Evolutionary conservation across 2,888 invertebrate species (phyloP), one percentile per base, ranked within the genome.

Genomic region (Microplitis manilae): DNA sequence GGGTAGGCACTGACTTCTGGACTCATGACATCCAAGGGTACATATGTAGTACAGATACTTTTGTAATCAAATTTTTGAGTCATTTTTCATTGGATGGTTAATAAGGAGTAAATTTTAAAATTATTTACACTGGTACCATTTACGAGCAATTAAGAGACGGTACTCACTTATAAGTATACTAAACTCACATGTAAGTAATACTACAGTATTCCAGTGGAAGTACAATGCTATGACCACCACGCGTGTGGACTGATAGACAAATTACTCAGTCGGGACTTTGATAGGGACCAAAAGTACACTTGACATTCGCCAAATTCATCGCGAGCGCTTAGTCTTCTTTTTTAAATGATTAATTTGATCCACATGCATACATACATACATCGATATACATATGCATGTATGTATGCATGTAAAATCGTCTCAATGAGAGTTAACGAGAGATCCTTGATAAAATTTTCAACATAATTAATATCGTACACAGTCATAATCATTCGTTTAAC

Each of bases 1-100:
- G 62, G 62, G 62, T 62, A 20, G 20, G 20, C 17, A 62, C 50
- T 72, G 40, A 72, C 62, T 72, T 61, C 62, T 72, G 40, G 62
- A 40, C 13, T 72, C 70, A 40, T n/a, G 40, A 62, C 64, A 72
- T 39, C 38, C 62, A 62, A 62, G 30, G 39, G 62, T 64, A 72
- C 30, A 30, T 62, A 59, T 39, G 38, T 38, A 59, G 7, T 15
- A 59, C 13, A 50, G 4, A 50, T 50, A 13, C 8, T 50, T 13
- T 13, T 50, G 2, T 20, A 17, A 9, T 7, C 20, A 30, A 30
- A 30, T 30, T 30, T 30, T 30, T 0, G 4, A 30, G 30, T 30
- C 2, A 30, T 30, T 30, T 30, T 30, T 30, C 30, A 30, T 30
- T 30, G 30, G 30, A 30, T 30, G 9, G 69, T 59, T 59, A 69